Evolutionary conservation across 30 jellyfish, hydroid and myxozoan species (phyloP).

Genomic region (Pseudorhiza aurosa): DNA sequence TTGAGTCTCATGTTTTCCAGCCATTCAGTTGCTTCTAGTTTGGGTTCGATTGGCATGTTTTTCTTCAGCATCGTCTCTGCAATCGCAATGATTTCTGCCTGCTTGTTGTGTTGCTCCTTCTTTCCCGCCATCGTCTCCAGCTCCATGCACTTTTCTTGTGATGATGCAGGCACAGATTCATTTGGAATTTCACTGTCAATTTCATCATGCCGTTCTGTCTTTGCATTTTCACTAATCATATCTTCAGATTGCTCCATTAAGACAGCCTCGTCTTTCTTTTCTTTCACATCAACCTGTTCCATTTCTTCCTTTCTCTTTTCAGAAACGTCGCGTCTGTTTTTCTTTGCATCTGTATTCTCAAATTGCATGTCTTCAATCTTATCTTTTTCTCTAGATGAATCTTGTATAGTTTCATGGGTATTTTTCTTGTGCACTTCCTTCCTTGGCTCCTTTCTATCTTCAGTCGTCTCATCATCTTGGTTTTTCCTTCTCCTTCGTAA

Average conservation of each 20-base stretch:
- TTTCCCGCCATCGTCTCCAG: background rate
- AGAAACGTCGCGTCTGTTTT: background rate
- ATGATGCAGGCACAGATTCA: too few species aligned
- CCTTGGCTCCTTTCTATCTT: background rate
- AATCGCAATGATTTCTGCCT: constrained; percentile 35
- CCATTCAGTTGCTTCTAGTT: constrained; percentile 63
- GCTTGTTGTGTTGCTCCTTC: background rate
- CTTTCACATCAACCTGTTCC: background rate
- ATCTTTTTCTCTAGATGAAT: too few species aligned
- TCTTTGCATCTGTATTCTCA: too few species aligned
- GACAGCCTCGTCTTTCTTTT: background rate
- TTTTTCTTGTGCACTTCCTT: background rate
- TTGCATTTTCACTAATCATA: too few species aligned
- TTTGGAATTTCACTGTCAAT: too few species aligned
- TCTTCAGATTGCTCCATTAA: background rate
- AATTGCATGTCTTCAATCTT: too few species aligned
- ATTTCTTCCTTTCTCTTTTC: background rate
- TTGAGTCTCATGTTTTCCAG: constrained; percentile 22
- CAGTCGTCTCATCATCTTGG: background rate
- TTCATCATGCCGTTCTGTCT: too few species aligned
- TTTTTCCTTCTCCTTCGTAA: too few species aligned
- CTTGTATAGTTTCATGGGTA: too few species aligned
- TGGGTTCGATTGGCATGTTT: constrained; percentile 44
- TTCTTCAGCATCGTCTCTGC: constrained; percentile 47
- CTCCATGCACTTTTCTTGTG: background rate